phyloP scores from a whole-genome alignment of 2,797 vertebrate species.

The Propithecus deckenii region DNA sequence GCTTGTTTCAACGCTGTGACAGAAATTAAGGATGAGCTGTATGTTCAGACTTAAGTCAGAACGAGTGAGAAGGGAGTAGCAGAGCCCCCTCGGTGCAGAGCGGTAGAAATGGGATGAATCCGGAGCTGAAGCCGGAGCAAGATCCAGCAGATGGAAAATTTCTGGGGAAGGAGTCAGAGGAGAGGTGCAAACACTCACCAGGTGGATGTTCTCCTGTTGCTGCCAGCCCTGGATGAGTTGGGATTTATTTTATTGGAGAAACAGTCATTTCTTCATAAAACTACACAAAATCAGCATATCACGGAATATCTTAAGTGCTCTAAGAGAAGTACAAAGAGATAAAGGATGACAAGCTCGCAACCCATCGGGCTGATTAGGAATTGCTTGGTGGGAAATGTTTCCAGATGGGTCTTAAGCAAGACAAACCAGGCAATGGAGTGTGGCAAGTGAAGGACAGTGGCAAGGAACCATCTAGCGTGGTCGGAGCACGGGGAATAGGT shows the following conservation, averaged over 20 bases:
- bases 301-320: background rate
- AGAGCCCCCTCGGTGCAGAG: background rate
- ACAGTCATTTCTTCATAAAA: constrained; percentile 24
- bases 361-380: background rate
- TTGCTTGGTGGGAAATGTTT: background rate
- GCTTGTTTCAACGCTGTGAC: background rate
- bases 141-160: background rate
- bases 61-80: background rate
- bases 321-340: background rate
- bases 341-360: background rate
- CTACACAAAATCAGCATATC: background rate
- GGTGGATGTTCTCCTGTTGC: background rate
- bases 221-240: background rate
- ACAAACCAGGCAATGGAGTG: background rate
- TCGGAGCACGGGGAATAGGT: background rate
- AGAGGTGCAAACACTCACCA: background rate
- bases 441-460: no score
- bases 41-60: background rate
- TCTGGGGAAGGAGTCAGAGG: background rate
- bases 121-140: background rate
- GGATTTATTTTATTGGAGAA: background rate
- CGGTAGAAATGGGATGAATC: background rate
- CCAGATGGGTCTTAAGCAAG: background rate
- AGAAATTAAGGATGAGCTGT: background rate
- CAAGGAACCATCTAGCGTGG: background rate